phyloP scores from a whole-genome alignment of 2,888 invertebrate species.

The Ormyrus nitidulus region DNA sequence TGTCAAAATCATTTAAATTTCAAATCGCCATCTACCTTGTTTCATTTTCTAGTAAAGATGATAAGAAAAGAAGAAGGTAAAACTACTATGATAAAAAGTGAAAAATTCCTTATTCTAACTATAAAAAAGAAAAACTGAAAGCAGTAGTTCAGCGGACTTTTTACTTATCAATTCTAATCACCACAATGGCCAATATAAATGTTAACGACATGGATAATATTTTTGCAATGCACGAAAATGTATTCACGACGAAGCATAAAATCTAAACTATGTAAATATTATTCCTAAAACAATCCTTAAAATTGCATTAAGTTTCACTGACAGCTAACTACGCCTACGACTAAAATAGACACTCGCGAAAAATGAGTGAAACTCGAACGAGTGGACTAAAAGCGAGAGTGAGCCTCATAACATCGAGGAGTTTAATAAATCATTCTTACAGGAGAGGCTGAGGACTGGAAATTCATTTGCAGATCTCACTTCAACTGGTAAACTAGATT shows the following conservation, averaged over 20 bases:
- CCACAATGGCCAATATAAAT: background rate
- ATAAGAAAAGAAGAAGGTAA: no score
- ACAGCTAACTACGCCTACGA: background rate
- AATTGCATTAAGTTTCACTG: constrained; percentile 20
- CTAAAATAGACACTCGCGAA: constrained; percentile 16
- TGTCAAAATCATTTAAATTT: no score
- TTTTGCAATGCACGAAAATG: background rate
- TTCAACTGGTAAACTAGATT: background rate
- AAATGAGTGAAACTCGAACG: constrained; percentile 48
- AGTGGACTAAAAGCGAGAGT: constrained; percentile 45
- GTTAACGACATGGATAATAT: background rate
- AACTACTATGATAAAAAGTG: no score
- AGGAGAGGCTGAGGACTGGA: constrained; percentile 12
- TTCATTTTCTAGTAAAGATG: no score
- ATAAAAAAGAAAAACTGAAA: no score
- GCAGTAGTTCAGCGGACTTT: no score
- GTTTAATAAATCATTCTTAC: constrained; percentile 43
- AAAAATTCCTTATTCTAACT: no score
- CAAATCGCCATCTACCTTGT: no score
- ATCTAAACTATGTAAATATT: constrained; percentile 23
- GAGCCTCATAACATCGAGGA: background rate
- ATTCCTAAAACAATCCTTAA: constrained; percentile 1
- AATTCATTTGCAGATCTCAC: constrained; percentile 36
- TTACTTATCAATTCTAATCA: no score
- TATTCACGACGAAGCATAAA: constrained; percentile 3